A percentile compares a stretch with the other conserved stretches of the same genome.
Conservation (phyloP, 2,888 invertebrate species). For the Hirtodrosophila alboralis region DNA sequence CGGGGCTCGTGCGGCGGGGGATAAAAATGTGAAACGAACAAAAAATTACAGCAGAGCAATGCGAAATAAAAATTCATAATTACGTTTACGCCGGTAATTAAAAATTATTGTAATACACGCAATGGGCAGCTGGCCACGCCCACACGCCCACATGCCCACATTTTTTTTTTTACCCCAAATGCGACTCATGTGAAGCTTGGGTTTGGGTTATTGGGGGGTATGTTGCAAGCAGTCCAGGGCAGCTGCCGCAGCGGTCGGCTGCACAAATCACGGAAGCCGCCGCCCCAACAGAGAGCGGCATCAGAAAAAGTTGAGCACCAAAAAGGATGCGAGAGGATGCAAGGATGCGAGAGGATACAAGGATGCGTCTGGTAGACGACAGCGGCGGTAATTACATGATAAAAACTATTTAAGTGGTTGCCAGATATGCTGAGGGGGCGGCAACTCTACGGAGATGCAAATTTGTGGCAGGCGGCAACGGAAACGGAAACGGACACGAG, state of each 20-base stretch:
- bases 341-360: slow-evolving; percentile 18
- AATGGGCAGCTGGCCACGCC: slow-evolving; percentile 64
- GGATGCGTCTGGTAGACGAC: slow-evolving; percentile 75
- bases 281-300: slow-evolving; percentile 28
- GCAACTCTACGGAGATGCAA: slow-evolving; percentile 9
- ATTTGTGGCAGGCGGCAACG: slow-evolving; percentile 19
- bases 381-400: slow-evolving; percentile 79
- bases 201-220: too few species aligned
- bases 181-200: slow-evolving; percentile 63
- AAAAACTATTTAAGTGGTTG: slow-evolving; percentile 77
- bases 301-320: slow-evolving; percentile 33
- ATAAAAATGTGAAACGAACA: slow-evolving; percentile 16
- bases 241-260: slow-evolving; percentile 61
- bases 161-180: slow-evolving; percentile 6
- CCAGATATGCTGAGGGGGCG: slow-evolving; percentile 34
- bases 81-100: slow-evolving; percentile 85
- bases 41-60: slow-evolving; percentile 38
- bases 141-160: slow-evolving; percentile 10
- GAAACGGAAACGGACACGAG: slow-evolving; percentile 23
- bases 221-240: slow-evolving; percentile 25
- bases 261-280: slow-evolving; percentile 76
- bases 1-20: background rate
- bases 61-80: slow-evolving; percentile 84
- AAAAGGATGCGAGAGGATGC: slow-evolving; percentile 22
- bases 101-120: slow-evolving; percentile 84